A percentile compares a stretch with the other conserved stretches of the same genome.
Evolutionary conservation across 2,797 vertebrate genomes (phyloP).

Genomic region (Morus bassanus): DNA sequence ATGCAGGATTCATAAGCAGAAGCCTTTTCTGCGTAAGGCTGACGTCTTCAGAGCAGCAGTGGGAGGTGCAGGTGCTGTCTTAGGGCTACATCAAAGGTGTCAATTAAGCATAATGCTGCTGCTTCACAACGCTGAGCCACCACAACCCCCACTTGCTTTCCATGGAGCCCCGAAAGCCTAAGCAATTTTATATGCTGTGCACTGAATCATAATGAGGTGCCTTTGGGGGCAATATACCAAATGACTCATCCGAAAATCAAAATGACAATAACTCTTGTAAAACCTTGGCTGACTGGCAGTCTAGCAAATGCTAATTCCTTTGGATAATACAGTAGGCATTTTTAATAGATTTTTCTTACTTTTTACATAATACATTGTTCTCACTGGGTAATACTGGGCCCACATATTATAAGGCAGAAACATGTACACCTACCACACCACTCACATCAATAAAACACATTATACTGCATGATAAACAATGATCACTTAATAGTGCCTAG

Average conservation of each 20-base stretch:
- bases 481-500: neutral
- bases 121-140: constrained; percentile 67
- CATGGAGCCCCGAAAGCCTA: constrained; percentile 70
- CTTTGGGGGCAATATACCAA: constrained; percentile 72
- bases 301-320: constrained; percentile 54
- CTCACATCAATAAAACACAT: neutral
- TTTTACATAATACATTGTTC: constrained; percentile 26
- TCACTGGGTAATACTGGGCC: neutral
- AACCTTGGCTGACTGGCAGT: constrained; percentile 60
- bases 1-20: constrained; percentile 83
- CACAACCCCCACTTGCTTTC: constrained; percentile 65
- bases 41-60: constrained; percentile 86
- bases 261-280: constrained; percentile 75
- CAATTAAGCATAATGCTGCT: constrained; percentile 76
- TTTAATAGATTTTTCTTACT: constrained; percentile 17
- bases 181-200: constrained; percentile 64
- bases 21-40: constrained; percentile 87
- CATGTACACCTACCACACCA: neutral
- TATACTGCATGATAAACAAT: neutral
- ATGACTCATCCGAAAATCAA: constrained; percentile 75
- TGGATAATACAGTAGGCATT: constrained; percentile 20
- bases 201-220: constrained; percentile 78
- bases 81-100: constrained; percentile 83
- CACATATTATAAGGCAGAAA: neutral
- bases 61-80: constrained; percentile 83